Evolutionary conservation across 2,113 vertebrate species (phyloP), one percentile per base, ranked within the genome.

Genomic region (Nestor notabilis): DNA sequence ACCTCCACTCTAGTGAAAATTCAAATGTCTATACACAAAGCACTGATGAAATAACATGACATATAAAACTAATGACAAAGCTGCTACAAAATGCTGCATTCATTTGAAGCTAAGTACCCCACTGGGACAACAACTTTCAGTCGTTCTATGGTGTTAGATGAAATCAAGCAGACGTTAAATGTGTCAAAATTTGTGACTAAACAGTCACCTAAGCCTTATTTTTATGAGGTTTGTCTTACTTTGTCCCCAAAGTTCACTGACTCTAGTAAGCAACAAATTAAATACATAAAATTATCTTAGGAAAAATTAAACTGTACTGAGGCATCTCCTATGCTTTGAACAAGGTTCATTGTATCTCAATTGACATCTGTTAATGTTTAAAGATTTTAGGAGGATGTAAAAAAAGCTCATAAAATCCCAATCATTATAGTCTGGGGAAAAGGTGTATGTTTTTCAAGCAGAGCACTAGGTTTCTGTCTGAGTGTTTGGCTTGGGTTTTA

Each of bases 391-490:
- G 27, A 89, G 55, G 50, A 87, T 72, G 52, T 47, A 23, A 83
- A 91, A 94, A 92, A 84, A 58, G 7, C 43, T 89, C 89, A 87
- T 96, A 91, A 93, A 93, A 76, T 71, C 63, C 71, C 31, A 49
- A 3, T 83, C 61, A 91, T 82, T 82, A 80, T 37, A 82, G 80
- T 75, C 92, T 82, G 31, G 89, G 90, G 94, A 23, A 11, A 91
- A 82, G 61, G 63, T 94, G 64, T 88, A 60, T 83, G 81, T 71
- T 96, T 95, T 93, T 89, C 65, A 82, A 87, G 81, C 53, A 87
- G 68, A 68, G 23, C 14, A 50, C 52, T 78, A 68, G 63, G 52
- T 75, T 91, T 84, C 83, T 79, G 6, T 56, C 21, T 91, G 56
- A 84, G 72, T 69, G 12, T 16, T 11, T 69, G 25, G 15, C 27